Evolutionary conservation across 2,797 vertebrate species (phyloP), one percentile per base, ranked within the genome.

Genomic region (Gambusia yucatana): DNA sequence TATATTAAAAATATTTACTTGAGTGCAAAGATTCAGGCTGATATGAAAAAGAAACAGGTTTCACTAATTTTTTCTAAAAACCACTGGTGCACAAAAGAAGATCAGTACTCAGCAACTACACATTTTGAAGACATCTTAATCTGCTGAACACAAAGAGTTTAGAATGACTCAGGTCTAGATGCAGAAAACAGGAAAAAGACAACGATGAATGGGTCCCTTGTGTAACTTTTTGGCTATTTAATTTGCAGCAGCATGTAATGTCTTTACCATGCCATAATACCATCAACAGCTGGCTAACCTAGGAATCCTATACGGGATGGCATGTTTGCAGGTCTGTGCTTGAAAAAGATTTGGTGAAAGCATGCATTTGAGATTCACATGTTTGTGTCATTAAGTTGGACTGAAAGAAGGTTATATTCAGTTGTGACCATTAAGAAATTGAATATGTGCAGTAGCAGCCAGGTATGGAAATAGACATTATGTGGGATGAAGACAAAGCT

Each of bases 201-300:
- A 77, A 87, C 88, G 86, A 92, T 25, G 28, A 87, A 90, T 79
- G 71, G 77, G 75, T 78, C 84, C 87, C 84, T 84, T 4, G 76
- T 86, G 89, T 77, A 80, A 85, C 82, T 85, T 81, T 47, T 87
- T 73, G 28, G 76, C 84, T 78, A 77, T 89, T 91, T 88, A 78
- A 75, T 92, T 91, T 87, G 83, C 91, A 91, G 69, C 79, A 87
- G 82, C 89, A 91, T 92, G 88, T 93, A 93, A 94, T 92, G 87
- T 87, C 86, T 93, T 93, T 92, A 91, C 88, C 91, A 91, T 88
- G 80, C 84, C 79, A 81, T 84, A 91, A 91, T 89, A 81, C 85
- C 80, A 81, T 83, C 74, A 70, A 87, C 65, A 72, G 76, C 69
- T 50, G 61, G 61, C 67, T 81, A 65, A 89, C 82, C 78, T 16